Conservation (phyloP, 2,797 vertebrate species). For the Mustela erminea region DNA sequence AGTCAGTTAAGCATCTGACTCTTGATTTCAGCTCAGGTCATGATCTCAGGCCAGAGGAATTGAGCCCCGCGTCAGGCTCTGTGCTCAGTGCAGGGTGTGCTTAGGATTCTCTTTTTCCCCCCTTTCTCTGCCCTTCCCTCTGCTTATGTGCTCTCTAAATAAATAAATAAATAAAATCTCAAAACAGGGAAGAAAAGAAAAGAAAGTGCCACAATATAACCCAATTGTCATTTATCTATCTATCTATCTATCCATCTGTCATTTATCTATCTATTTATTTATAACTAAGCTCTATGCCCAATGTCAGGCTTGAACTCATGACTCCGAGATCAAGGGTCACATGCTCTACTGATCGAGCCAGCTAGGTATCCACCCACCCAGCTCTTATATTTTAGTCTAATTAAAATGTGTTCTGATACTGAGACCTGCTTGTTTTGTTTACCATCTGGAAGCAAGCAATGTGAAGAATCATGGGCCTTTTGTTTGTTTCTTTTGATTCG, state of each 20-base stretch:
- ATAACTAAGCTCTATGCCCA: not conserved
- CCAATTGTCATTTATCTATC: not conserved
- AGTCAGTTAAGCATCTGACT: not conserved
- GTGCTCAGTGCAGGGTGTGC: not conserved
- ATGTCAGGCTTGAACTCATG: not conserved
- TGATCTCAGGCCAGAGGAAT: not conserved
- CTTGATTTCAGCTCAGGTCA: not conserved
- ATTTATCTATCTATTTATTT: not conserved
- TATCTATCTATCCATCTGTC: not conserved
- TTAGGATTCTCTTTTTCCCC: not conserved
- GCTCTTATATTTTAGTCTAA: conserved; percentile 6
- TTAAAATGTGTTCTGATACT: conserved; percentile 42
- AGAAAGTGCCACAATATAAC: not conserved
- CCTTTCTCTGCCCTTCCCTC: not conserved
- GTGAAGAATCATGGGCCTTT: not conserved
- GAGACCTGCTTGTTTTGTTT: conserved; percentile 58
- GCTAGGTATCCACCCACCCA: not conserved
- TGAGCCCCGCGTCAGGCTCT: not conserved
- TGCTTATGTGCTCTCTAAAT: not conserved
- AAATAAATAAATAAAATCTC: not conserved
- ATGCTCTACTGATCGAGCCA: not conserved
- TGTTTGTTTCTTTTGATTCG: not conserved
- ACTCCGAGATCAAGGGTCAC: not conserved
- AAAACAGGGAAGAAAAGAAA: not conserved
- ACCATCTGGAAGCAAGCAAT: not conserved